Evolutionary conservation across 1,140 invertebrate species (phyloP), one percentile per base, ranked within the genome.

Genomic region (Drosophila subobscura): DNA sequence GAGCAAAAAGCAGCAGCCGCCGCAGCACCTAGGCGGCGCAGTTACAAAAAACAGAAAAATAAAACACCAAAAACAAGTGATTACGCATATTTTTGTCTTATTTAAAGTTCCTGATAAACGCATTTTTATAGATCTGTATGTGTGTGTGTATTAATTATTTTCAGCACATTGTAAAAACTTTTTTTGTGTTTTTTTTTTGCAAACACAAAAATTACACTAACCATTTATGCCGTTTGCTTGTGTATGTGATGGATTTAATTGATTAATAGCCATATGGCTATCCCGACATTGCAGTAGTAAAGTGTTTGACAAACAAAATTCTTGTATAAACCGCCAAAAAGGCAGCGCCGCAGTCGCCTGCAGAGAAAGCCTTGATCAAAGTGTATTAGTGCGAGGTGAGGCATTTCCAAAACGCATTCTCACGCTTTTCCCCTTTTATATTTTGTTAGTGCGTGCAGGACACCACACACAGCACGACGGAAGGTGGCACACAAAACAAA

Each of bases 241-340:
- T 53, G 8, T 46, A 14, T 45, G 50, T 52, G 49, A 14, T 50
- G 53, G 45, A 7, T 41, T 23, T 52, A 66, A 72, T 72, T 72
- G 58, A 73, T 64, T 68, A 51, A 73, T 67, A 65, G 52, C 49
- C 22, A 42, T 12, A 42, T 53, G 12, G 20, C 23, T 56, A 23
- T 33, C 42, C 14, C 12, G 23, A 53, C 22, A 14, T 27, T 41
- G 33, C 20, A 49, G 7, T 25, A 65, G 16, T 14, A 42, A 23
- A 45, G 54, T 57, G 54, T 70, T 47, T 56, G 14, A 76, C 61
- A 65, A 85, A 80, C 59, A 86, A 73, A 57, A 66, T 59, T 37
- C 33, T 61, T 59, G 61, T 66, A 80, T 81, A 81, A 80, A 60
- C 80, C 80, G 81, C 77, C 80, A 85, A 85, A 79, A 84, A 77